Conservation (phyloP, 1,140 invertebrate genomes). For the Drosophila kepulauana region DNA sequence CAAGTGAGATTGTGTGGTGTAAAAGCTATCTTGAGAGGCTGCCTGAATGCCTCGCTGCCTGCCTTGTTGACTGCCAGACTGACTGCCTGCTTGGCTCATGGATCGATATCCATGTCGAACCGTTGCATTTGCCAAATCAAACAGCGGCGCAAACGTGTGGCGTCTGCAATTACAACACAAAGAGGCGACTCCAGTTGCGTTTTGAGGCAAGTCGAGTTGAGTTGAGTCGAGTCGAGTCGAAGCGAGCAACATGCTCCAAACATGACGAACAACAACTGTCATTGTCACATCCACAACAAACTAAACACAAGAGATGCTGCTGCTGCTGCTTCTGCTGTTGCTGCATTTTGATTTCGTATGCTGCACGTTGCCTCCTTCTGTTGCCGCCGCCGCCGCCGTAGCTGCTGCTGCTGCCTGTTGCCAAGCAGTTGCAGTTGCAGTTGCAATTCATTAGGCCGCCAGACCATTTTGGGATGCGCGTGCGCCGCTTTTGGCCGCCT, state of each 20-base stretch:
- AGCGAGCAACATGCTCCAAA: constrained; percentile 68
- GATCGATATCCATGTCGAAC: constrained; percentile 69
- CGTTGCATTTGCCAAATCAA: constrained; percentile 82
- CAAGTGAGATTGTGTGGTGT: constrained; percentile 54
- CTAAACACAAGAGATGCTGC: constrained; percentile 36
- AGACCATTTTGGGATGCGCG: constrained; percentile 78
- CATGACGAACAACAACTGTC: constrained; percentile 84
- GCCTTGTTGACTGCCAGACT: constrained; percentile 17
- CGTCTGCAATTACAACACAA: constrained; percentile 84
- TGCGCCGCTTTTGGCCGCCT: constrained; percentile 77
- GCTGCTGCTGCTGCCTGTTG: no score
- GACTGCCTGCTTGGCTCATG: constrained; percentile 31
- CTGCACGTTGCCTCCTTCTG: constrained; percentile 25
- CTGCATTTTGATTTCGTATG: constrained; percentile 68
- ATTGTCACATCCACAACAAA: constrained; percentile 74
- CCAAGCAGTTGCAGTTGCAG: not conserved
- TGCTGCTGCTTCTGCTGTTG: not conserved
- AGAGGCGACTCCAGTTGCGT: constrained; percentile 37
- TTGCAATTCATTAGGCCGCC: constrained; percentile 80
- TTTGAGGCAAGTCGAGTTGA: constrained; percentile 11
- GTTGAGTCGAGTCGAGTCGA: constrained; percentile 25
- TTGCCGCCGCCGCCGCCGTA: not conserved
- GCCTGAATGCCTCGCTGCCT: not conserved
- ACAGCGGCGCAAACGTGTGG: constrained; percentile 81
- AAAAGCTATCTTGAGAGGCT: constrained; percentile 11